These are phyloP conservation scores for Auanema freiburgensis DNA, from an alignment of 2,888 invertebrate genomes.

Conservation along the genomic window DNA sequence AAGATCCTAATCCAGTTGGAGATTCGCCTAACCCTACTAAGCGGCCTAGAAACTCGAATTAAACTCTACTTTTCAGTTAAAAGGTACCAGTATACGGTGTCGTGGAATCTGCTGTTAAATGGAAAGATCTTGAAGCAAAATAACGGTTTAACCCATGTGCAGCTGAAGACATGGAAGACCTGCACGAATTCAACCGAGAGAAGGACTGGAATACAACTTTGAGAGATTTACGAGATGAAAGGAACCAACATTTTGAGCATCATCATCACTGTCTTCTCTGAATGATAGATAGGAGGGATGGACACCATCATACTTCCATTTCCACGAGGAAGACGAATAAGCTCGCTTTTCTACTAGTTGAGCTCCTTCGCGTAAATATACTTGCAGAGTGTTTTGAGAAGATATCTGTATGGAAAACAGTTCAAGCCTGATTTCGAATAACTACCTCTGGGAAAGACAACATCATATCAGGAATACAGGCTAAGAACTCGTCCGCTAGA, in stretches of 20 bases:
- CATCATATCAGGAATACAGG: conserved; percentile 42
- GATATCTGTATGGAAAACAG: conserved; percentile 17
- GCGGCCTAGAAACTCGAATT: not conserved
- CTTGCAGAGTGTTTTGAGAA: conserved; percentile 14
- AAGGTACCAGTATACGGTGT: conserved; percentile 1
- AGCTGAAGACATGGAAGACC: conserved; percentile 52
- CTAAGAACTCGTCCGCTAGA: conserved; percentile 32
- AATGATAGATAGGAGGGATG: conserved; percentile 30
- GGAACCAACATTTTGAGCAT: conserved; percentile 12
- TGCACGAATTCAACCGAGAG: conserved; percentile 53
- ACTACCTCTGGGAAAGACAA: conserved; percentile 31
- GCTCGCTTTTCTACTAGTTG: conserved; percentile 28
- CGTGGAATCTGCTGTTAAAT: conserved; percentile 29
- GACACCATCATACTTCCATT: conserved; percentile 47
- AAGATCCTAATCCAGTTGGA: not conserved
- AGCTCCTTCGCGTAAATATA: conserved; percentile 32
- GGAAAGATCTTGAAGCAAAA: conserved; percentile 25
- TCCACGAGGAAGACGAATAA: conserved; percentile 33
- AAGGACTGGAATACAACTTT: conserved; percentile 37
- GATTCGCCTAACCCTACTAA: conserved; percentile 5
- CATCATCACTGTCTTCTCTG: conserved; percentile 43
- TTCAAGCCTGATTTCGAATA: not conserved
- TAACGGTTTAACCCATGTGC: conserved; percentile 53
- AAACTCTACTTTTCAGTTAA: not conserved
- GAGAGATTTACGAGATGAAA: not conserved